A percentile compares a stretch with the other conserved stretches of the same genome.
phyloP scores from a whole-genome alignment of 1,140 invertebrate species.

The Palaemon carinicauda region DNA sequence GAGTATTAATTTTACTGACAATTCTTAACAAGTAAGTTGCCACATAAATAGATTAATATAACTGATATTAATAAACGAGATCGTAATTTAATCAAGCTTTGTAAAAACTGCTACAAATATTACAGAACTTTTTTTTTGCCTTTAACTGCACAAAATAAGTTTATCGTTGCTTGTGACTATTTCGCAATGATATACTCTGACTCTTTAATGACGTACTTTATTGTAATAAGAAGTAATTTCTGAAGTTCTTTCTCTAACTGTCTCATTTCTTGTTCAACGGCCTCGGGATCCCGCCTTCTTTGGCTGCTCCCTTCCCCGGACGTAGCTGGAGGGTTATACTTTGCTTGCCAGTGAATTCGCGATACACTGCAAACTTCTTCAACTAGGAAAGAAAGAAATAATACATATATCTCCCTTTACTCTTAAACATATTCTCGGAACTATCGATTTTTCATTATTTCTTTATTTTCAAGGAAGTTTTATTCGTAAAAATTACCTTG shows the following conservation, averaged over 20 bases:
- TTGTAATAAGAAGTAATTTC: slow-evolving; percentile 74
- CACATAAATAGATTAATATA: too few relatives aligned
- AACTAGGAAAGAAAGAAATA: slow-evolving; percentile 67
- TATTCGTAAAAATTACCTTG: slow-evolving; percentile 38
- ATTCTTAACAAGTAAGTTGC: too few relatives aligned
- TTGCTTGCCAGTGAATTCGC: slow-evolving; percentile 74
- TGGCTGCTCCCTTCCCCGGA: slow-evolving; percentile 69
- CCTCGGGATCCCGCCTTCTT: slow-evolving; percentile 75
- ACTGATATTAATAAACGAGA: too few relatives aligned
- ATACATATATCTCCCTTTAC: background rate
- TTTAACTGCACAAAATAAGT: too few relatives aligned
- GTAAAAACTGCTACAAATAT: too few relatives aligned
- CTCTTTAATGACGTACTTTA: slow-evolving; percentile 71
- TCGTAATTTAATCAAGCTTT: too few relatives aligned
- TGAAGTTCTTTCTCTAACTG: slow-evolving; percentile 78
- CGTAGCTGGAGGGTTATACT: slow-evolving; percentile 75
- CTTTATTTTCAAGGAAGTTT: too few relatives aligned
- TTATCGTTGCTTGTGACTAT: too few relatives aligned
- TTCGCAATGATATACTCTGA: too few relatives aligned
- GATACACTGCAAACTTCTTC: slow-evolving; percentile 73
- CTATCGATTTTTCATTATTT: too few relatives aligned
- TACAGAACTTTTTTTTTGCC: too few relatives aligned
- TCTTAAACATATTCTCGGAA: background rate
- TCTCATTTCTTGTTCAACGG: slow-evolving; percentile 81
- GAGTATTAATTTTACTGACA: too few relatives aligned